phyloP scores from a whole-genome alignment of 2,888 invertebrate genomes.

The Philonicus albiceps region DNA sequence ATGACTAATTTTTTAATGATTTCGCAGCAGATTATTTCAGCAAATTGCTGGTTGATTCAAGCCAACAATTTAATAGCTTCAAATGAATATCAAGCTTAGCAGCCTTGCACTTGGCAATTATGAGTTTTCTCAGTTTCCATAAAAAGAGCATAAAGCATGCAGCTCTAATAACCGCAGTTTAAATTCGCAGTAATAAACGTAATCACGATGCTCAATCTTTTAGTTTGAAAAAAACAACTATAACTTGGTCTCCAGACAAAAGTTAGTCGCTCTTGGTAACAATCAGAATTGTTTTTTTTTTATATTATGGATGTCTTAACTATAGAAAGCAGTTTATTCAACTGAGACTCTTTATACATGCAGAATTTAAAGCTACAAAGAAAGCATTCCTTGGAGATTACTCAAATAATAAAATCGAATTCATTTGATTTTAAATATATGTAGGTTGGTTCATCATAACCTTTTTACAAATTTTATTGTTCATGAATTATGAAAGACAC shows the following conservation, averaged over 20 bases:
- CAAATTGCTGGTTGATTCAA: background rate
- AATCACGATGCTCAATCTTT: background rate
- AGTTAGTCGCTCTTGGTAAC: background rate
- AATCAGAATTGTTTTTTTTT: background rate
- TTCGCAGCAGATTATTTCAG: conserved; percentile 1
- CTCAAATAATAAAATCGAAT: background rate
- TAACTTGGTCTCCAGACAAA: background rate
- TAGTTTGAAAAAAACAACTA: background rate
- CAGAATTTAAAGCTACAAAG: background rate
- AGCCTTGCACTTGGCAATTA: background rate
- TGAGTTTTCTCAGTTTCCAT: background rate
- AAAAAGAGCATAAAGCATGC: background rate
- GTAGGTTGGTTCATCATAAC: background rate
- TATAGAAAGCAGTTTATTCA: background rate
- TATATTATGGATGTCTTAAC: background rate
- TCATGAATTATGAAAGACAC: background rate
- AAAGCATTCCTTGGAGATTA: background rate
- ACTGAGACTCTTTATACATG: background rate
- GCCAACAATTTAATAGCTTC: background rate
- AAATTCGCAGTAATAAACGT: background rate
- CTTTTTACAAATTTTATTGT: background rate
- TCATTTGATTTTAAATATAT: background rate
- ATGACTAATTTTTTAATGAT: conserved; percentile 33
- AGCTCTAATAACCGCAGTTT: background rate
- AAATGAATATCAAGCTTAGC: background rate